phyloP scores from a whole-genome alignment of 2,888 invertebrate genomes.

The Tanypteryx hageni region DNA sequence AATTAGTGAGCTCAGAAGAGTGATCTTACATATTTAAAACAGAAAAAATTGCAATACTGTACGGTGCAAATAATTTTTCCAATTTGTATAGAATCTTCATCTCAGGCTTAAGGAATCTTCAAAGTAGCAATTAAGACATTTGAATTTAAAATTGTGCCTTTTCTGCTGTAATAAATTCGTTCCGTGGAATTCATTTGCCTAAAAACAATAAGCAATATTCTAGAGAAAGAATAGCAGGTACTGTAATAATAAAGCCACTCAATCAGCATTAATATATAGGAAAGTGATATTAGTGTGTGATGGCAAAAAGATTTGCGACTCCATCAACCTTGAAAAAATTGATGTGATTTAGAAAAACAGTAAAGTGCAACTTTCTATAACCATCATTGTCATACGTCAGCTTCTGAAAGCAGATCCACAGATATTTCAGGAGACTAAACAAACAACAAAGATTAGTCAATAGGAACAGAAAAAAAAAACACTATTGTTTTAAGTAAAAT shows the following conservation, averaged over 20 bases:
- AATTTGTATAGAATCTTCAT: not conserved
- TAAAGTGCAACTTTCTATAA: not conserved
- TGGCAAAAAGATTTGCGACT: not conserved
- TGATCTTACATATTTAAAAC: constrained; percentile 15
- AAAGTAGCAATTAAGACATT: not conserved
- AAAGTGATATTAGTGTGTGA: not conserved
- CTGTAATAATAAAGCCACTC: not conserved
- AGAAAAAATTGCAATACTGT: not conserved
- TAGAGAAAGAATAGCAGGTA: not conserved
- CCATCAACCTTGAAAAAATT: not conserved
- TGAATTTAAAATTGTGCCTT: not conserved
- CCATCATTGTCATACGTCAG: not conserved
- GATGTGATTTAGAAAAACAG: not conserved
- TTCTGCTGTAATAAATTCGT: not conserved
- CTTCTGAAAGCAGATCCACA: not conserved
- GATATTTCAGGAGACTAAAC: not conserved
- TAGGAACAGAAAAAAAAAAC: not conserved
- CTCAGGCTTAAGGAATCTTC: not conserved
- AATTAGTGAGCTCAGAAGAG: not conserved
- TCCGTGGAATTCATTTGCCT: not conserved
- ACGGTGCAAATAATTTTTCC: constrained; percentile 25
- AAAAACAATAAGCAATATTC: constrained; percentile 19
- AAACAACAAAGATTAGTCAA: not conserved
- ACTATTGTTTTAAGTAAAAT: not conserved
- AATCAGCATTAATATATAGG: not conserved